phyloP scores from a whole-genome alignment of 2,113 vertebrate genomes.

The Callospermophilus lateralis region DNA sequence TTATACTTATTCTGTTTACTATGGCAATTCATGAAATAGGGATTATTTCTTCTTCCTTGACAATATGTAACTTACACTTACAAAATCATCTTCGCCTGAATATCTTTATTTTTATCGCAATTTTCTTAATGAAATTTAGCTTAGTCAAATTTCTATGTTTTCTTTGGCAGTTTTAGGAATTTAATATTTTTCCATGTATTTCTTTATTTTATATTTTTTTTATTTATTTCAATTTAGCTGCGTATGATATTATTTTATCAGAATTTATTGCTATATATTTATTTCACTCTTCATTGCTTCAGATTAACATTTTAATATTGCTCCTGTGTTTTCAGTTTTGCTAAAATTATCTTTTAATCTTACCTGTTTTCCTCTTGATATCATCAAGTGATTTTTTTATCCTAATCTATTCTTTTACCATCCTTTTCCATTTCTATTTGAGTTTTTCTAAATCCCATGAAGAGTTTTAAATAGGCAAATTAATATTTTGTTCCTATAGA shows the following conservation, averaged over 20 bases:
- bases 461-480: constrained; percentile 51
- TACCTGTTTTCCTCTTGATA: neutral
- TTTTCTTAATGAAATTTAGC: neutral
- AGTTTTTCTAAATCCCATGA: neutral
- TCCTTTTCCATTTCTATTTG: neutral
- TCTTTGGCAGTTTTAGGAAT: neutral
- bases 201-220: neutral
- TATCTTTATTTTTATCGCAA: neutral
- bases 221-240: neutral
- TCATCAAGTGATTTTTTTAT: neutral
- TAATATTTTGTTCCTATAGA: constrained; percentile 29
- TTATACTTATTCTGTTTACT: neutral
- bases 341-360: neutral
- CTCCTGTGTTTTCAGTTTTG: neutral
- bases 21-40: neutral
- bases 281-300: neutral
- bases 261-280: neutral
- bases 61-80: neutral
- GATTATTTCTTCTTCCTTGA: neutral
- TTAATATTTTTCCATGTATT: neutral
- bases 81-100: neutral
- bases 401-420: neutral
- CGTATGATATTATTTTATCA: neutral
- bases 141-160: neutral
- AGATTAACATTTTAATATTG: neutral